Percentiles rank a stretch among this genome's conserved stretches.
phyloP scores from a whole-genome alignment of 2,797 vertebrate species.

The Pempheris klunzingeri region DNA sequence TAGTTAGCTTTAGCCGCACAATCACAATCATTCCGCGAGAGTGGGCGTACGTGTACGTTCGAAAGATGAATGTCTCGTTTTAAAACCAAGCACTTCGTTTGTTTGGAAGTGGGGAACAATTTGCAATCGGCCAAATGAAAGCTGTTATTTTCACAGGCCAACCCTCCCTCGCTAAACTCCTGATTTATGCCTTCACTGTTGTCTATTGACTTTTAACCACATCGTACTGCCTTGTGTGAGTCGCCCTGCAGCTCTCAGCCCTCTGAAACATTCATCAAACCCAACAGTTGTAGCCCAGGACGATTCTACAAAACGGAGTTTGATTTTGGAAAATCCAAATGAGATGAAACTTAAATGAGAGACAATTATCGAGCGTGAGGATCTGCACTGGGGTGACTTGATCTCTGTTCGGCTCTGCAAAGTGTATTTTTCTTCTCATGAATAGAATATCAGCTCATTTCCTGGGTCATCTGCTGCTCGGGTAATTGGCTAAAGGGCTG shows the following conservation, averaged over 20 bases:
- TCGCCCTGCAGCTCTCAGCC: not conserved
- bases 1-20: not conserved
- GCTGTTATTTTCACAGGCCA: conserved; percentile 12
- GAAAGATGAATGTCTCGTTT: conserved; percentile 26
- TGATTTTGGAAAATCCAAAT: conserved; percentile 56
- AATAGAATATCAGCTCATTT: conserved; percentile 77
- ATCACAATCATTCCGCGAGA: conserved; percentile 9
- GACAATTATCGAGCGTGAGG: conserved; percentile 56
- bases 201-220: conserved; percentile 43
- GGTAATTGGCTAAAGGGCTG: conserved; percentile 62
- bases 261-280: conserved; percentile 54
- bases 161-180: not conserved
- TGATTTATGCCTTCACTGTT: conserved; percentile 39
- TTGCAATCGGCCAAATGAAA: conserved; percentile 11
- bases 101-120: conserved; percentile 21
- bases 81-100: conserved; percentile 32
- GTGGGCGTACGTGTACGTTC: conserved; percentile 12
- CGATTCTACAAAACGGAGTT: conserved; percentile 18
- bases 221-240: not conserved
- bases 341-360: conserved; percentile 73
- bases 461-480: conserved; percentile 72
- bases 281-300: conserved; percentile 6
- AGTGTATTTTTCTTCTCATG: conserved; percentile 73
- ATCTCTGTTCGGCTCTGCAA: conserved; percentile 57
- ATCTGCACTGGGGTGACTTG: conserved; percentile 46